Percentiles rank a stretch among this genome's conserved stretches.
These are phyloP conservation scores for Ophion ventricosus DNA, from an alignment of 2,888 invertebrate species.

Conservation along the genomic window DNA sequence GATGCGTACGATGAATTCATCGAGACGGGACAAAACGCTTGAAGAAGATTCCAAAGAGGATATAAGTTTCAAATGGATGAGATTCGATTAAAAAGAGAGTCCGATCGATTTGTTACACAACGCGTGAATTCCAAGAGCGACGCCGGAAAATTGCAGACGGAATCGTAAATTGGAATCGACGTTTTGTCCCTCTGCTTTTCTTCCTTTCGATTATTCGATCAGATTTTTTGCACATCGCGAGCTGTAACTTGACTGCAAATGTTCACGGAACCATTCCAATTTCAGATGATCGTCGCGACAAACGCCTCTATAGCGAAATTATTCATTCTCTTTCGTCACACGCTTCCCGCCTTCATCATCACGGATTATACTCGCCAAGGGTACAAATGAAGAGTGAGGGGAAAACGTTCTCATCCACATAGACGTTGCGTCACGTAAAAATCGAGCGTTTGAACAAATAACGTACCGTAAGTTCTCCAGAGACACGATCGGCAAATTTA, in stretches of 20 bases:
- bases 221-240: neutral
- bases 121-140: slow-evolving; percentile 28
- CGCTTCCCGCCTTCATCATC: neutral
- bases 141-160: slow-evolving; percentile 55
- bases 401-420: neutral
- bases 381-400: neutral
- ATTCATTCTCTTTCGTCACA: slow-evolving; percentile 42
- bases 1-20: too few species aligned
- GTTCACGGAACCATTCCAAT: slow-evolving; percentile 25
- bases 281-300: slow-evolving; percentile 25
- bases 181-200: slow-evolving; percentile 12
- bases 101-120: slow-evolving; percentile 52
- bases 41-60: slow-evolving; percentile 49
- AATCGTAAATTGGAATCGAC: slow-evolving; percentile 54
- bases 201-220: slow-evolving; percentile 15
- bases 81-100: slow-evolving; percentile 54
- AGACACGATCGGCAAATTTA: neutral
- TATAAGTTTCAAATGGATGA: slow-evolving; percentile 45
- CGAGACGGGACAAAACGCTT: slow-evolving; percentile 8
- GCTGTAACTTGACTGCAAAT: slow-evolving; percentile 18
- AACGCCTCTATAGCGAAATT: slow-evolving; percentile 34
- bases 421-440: neutral
- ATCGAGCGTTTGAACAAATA: neutral
- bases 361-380: neutral
- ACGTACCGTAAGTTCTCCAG: neutral